Evolutionary conservation across 2,797 vertebrate species (phyloP).

Genomic region (Chiloscyllium punctatum): DNA sequence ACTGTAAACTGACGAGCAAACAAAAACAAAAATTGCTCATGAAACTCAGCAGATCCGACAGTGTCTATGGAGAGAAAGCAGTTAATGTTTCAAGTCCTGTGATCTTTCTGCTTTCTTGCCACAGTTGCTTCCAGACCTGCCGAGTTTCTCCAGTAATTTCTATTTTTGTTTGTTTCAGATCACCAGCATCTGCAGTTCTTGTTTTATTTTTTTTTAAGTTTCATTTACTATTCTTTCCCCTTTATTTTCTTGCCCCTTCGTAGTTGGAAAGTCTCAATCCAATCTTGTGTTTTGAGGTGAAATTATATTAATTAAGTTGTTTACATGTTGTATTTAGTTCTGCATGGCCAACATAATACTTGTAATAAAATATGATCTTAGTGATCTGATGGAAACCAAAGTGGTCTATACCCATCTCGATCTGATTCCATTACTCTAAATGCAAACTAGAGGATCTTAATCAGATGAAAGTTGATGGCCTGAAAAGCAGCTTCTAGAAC

Average conservation of each 20-base stretch:
- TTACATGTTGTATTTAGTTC: conserved; percentile 16
- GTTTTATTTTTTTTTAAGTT: background rate
- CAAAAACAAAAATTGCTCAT: too few relatives aligned
- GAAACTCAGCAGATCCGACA: too few relatives aligned
- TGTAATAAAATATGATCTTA: background rate
- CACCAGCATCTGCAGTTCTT: too few relatives aligned
- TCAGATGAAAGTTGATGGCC: too few relatives aligned
- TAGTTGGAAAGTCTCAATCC: background rate
- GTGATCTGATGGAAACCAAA: background rate
- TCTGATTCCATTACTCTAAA: background rate
- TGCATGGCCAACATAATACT: background rate
- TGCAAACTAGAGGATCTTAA: background rate
- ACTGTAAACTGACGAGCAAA: too few relatives aligned
- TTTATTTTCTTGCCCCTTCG: background rate
- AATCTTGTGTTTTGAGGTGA: background rate
- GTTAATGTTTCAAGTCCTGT: too few relatives aligned
- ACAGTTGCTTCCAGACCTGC: too few relatives aligned
- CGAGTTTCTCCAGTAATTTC: too few relatives aligned
- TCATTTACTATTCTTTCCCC: background rate
- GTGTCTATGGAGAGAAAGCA: too few relatives aligned
- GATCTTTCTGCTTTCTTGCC: too few relatives aligned
- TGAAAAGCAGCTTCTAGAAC: background rate
- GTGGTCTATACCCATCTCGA: background rate
- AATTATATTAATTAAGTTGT: conserved; percentile 19
- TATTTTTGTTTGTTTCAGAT: too few relatives aligned